Evolutionary conservation across 2,113 vertebrate species (phyloP), one percentile per base, ranked within the genome.

Genomic region (Dinomys branickii): DNA sequence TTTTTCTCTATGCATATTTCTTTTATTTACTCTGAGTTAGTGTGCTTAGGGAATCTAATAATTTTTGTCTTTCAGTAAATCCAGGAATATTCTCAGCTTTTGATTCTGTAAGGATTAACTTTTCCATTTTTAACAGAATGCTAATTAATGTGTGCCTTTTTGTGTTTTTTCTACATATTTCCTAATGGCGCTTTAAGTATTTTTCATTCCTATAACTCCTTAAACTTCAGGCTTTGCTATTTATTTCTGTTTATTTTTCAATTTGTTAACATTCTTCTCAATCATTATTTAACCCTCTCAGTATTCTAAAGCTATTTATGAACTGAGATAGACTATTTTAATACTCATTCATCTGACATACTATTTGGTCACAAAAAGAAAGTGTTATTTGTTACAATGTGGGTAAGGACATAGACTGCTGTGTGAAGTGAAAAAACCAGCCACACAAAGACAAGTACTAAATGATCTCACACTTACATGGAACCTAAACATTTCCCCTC

Each of bases 191-290:
- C 28, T 44, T 12, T 44, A 38, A 67, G 38, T 73, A 58, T n/a
- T 54, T 71, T 52, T 33, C 14, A 61, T 75, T 12, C 75, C 28
- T 54, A 17, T 35, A 17, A 73, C 6, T 88, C 19, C 26, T 91
- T 75, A 30, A 73, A 71, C 7, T 81, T 28, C 4, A 85, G 83
- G 44, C 7, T 84, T 86, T 17, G 2, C 41, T 69, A 12, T 88
- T 44, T 87, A 33, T 73, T 91, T 30, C 52, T 59, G 47, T 71
- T 93, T 85, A 90, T n/a, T 81, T 97, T 75, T 88, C 41, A 69
- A 12, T 65, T 90, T 94, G 38, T 63, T 91, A 88, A 61, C 33
- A 73, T 90, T 94, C 52, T 87, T 24, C 82, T 82, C 9, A 84
- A 26, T 16, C 3, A 91, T 5, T 67, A 3, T 44, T 86, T 88